A percentile compares a stretch with the other conserved stretches of the same genome.
Evolutionary conservation across 2,113 vertebrate species (phyloP).

Genomic region (Oreochromis tanganicae): DNA sequence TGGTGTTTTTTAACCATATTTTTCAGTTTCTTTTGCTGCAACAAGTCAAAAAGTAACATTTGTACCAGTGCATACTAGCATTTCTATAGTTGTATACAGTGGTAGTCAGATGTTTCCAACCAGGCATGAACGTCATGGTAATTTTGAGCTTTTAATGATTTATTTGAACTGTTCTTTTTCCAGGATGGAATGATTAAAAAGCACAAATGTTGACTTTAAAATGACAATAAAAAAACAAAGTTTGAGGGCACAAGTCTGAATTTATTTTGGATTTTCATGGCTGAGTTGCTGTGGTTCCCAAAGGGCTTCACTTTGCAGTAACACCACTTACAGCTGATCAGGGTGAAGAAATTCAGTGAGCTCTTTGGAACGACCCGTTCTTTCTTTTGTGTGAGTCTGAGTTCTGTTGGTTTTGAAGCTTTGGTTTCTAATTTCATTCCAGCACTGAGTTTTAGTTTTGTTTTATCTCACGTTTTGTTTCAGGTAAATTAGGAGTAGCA

Average conservation of each 20-base stretch:
- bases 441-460: not conserved
- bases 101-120: not conserved
- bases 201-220: not conserved
- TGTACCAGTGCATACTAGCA: not conserved
- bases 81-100: not conserved
- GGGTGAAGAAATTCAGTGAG: not conserved
- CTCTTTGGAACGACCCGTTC: not conserved
- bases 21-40: not conserved
- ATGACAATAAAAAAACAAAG: not conserved
- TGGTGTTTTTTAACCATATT: not conserved
- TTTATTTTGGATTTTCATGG: not conserved
- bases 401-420: accelerated
- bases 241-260: not conserved
- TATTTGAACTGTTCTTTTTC: not conserved
- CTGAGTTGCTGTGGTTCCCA: not conserved
- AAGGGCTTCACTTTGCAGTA: not conserved
- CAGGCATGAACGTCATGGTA: not conserved
- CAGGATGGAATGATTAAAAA: not conserved
- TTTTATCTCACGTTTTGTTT: not conserved
- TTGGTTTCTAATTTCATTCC: not conserved
- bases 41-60: not conserved
- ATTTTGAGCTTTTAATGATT: not conserved
- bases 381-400: not conserved
- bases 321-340: not conserved
- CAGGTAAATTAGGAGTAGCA: not conserved